phyloP scores from a whole-genome alignment of 2,113 vertebrate species.

The Etheostoma cragini region DNA sequence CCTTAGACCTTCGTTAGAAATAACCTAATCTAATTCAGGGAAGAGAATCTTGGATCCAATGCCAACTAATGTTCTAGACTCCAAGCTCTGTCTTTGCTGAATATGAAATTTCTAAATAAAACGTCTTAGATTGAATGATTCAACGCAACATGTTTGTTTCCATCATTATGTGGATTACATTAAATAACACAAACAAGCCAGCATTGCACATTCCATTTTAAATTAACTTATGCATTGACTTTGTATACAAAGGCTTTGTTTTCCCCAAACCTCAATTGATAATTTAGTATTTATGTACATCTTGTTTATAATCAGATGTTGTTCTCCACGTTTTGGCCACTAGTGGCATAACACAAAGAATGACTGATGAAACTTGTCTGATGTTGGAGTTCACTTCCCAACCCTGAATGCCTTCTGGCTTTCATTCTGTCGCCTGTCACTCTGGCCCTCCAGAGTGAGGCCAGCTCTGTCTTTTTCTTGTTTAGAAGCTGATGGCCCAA shows the following conservation, averaged over 20 bases:
- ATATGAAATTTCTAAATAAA: constrained; percentile 23
- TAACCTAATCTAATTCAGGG: constrained; percentile 36
- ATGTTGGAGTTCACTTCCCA: constrained; percentile 32
- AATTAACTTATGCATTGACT: constrained; percentile 8
- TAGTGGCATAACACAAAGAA: constrained; percentile 3
- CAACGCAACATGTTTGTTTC: constrained; percentile 22
- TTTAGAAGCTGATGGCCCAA: background rate
- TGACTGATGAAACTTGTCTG: constrained; percentile 46
- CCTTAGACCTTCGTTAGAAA: constrained; percentile 36
- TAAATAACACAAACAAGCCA: constrained; percentile 27
- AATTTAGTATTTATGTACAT: constrained; percentile 16
- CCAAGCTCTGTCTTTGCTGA: background rate
- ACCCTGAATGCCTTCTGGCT: constrained; percentile 14
- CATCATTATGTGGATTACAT: constrained; percentile 23
- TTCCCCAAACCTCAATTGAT: background rate
- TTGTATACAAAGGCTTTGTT: constrained; percentile 34
- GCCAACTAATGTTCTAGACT: constrained; percentile 22
- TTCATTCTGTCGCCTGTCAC: constrained; percentile 46
- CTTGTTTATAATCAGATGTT: constrained; percentile 31
- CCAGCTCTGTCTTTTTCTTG: background rate
- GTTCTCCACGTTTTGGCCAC: constrained; percentile 23
- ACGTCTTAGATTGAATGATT: constrained; percentile 13
- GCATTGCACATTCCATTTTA: constrained; percentile 27
- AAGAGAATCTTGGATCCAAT: constrained; percentile 15
- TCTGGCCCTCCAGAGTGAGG: background rate